A percentile compares a stretch with the other conserved stretches of the same genome.
These are phyloP conservation scores for Cyrtodaria siliqua DNA, from an alignment of 2,888 invertebrate species.

Conservation along the genomic window DNA sequence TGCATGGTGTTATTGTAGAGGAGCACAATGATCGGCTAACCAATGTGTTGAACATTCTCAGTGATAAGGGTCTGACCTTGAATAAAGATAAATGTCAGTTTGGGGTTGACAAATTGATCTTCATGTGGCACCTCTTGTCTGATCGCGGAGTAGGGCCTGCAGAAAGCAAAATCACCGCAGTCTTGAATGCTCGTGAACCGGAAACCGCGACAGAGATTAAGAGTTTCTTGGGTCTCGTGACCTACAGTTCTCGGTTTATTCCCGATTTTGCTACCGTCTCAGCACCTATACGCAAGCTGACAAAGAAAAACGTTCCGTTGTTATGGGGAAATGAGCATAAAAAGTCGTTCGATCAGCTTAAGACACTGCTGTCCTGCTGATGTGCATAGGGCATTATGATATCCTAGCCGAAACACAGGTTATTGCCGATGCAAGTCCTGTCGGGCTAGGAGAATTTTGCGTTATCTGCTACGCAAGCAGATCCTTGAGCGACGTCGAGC, in stretches of 20 bases:
- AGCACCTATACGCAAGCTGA: conserved; percentile 33
- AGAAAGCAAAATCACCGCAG: conserved; percentile 28
- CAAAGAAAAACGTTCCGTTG: conserved; percentile 25
- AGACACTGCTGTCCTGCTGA: conserved; percentile 17
- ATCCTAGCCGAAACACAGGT: conserved; percentile 6
- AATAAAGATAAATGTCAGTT: conserved; percentile 64
- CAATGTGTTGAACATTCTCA: conserved; percentile 40
- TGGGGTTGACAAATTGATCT: conserved; percentile 42
- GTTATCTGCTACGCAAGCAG: conserved; percentile 50
- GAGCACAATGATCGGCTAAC: conserved; percentile 61
- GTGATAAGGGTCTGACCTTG: conserved; percentile 32
- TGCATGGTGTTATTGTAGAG: conserved; percentile 48
- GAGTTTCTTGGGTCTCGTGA: too few species aligned
- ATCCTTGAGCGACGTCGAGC: conserved; percentile 43
- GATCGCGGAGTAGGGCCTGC: conserved; percentile 40
- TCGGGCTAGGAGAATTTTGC: conserved; percentile 40
- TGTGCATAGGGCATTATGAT: conserved; percentile 12
- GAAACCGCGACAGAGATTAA: too few species aligned
- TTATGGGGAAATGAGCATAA: conserved; percentile 33
- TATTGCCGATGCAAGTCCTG: conserved; percentile 48
- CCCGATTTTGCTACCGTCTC: conserved; percentile 48
- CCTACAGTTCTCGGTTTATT: conserved; percentile 41
- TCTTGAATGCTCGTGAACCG: conserved; percentile 39
- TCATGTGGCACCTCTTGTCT: conserved; percentile 50
- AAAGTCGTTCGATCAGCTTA: conserved; percentile 24